These are phyloP conservation scores for Arrhamphus sclerolepis DNA, from an alignment of 2,797 vertebrate genomes.

Conservation along the genomic window DNA sequence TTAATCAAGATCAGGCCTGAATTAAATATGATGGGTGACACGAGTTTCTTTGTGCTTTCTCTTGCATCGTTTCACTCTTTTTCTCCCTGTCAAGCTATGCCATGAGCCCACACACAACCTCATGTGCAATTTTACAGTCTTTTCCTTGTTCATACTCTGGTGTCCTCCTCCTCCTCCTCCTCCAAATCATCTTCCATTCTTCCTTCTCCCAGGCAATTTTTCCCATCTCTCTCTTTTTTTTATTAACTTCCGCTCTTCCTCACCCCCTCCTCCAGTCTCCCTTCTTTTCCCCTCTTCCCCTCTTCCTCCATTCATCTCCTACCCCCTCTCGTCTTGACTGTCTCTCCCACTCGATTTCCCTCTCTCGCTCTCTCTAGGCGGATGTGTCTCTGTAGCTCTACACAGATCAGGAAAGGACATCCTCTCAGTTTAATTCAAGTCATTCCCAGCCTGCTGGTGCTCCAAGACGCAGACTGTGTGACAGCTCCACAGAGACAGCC, in stretches of 20 bases:
- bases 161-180: constrained; percentile 33
- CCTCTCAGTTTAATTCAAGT: constrained; percentile 79
- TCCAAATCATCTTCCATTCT: constrained; percentile 24
- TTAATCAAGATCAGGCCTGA: neutral
- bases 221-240: constrained; percentile 26
- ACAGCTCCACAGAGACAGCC: constrained; percentile 69
- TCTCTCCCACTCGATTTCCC: constrained; percentile 55
- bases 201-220: constrained; percentile 33
- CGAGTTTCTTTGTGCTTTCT: constrained; percentile 16
- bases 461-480: constrained; percentile 69
- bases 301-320: constrained; percentile 22
- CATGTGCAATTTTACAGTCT: constrained; percentile 17
- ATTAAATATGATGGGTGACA: neutral
- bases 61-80: constrained; percentile 6
- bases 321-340: constrained; percentile 37
- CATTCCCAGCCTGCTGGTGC: constrained; percentile 70
- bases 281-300: constrained; percentile 14
- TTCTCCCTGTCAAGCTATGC: constrained; percentile 26
- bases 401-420: constrained; percentile 75
- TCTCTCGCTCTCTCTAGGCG: constrained; percentile 54
- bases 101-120: neutral
- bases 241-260: constrained; percentile 45
- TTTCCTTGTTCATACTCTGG: constrained; percentile 26
- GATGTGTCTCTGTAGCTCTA: constrained; percentile 62
- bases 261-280: constrained; percentile 13